Evolutionary conservation across 2,113 vertebrate genomes (phyloP), one percentile per base, ranked within the genome.

Genomic region (Pogona vitticeps): DNA sequence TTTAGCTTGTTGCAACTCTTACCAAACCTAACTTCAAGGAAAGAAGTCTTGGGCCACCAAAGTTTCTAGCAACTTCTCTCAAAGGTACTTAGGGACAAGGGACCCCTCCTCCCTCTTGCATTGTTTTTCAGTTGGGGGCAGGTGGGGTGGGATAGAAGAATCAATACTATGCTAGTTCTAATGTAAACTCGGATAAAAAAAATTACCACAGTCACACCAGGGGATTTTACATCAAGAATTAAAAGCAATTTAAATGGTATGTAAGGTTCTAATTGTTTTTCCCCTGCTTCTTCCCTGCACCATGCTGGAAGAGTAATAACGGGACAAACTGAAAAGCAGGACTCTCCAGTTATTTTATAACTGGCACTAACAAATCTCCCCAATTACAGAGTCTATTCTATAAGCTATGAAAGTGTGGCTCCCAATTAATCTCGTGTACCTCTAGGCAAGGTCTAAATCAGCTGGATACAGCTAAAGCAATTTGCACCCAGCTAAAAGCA

Each of bases 361-460:
- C 96, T 97, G 97, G 96, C 95, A 97, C 96, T 97, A 97, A 97
- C 96, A 97, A 97, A 97, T 97, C 96, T 97, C 90, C 20, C 95
- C 97, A 96, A 96, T 97, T 97, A 97, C 93, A 93, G 93, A 97
- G 96, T 96, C 96, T 96, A 96, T 97, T 97, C 97, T 97, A 96
- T 97, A 97, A 97, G 96, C 96, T 97, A 95, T 97, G 96, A 97
- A 96, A 96, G 92, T 97, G 94, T 95, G 95, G 93, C 91, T 97
- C 94, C 95, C 97, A 97, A 97, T 97, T 97, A 97, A 97, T 97
- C 96, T 97, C 93, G 94, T 91, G 94, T 93, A 96, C 97, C 97
- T 97, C 93, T 94, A 97, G 97, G 97, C 97, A 97, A 97, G 97
- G 96, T 97, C 97, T 97, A 97, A 97, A 97, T 97, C 97, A 97